phyloP scores from a whole-genome alignment of 2,797 vertebrate genomes.

The Aeoliscus strigatus region DNA sequence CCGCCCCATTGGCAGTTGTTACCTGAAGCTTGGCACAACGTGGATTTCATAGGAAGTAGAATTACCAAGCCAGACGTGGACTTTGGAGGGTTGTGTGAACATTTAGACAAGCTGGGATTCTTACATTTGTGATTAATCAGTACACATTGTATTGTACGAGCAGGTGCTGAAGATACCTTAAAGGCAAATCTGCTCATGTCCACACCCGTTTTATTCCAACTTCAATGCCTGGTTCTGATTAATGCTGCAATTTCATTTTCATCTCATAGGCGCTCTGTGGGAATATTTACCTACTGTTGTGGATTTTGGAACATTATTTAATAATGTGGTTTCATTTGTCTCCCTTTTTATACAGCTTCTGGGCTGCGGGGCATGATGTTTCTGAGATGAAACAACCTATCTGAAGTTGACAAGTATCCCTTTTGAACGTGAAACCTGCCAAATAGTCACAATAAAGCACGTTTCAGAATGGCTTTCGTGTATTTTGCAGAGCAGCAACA shows the following conservation, averaged over 20 bases:
- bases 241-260: constrained; percentile 8
- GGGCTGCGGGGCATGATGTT: background rate
- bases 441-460: constrained; percentile 1
- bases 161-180: background rate
- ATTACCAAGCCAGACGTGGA: constrained; percentile 35
- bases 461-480: no score
- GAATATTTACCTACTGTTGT: constrained; percentile 27
- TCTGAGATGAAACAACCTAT: no score
- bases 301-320: constrained; percentile 20
- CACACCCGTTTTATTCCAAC: constrained; percentile 7
- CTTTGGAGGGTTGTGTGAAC: constrained; percentile 28
- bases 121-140: constrained; percentile 11
- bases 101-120: constrained; percentile 27
- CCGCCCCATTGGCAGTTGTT: constrained; percentile 50
- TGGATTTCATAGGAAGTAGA: constrained; percentile 52
- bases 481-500: no score
- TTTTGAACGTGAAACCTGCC: constrained; percentile 5
- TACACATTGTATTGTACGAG: constrained; percentile 6
- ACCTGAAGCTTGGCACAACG: constrained; percentile 40
- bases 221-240: constrained; percentile 22
- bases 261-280: constrained; percentile 5
- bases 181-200: constrained; percentile 7
- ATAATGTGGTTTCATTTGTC: constrained; percentile 20
- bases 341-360: constrained; percentile 12
- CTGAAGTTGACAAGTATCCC: no score